Evolutionary conservation across 37 sponge, comb jelly and placozoan species (phyloP), one percentile per base, ranked within the genome.

Genomic region (Aplysina aerophoba): DNA sequence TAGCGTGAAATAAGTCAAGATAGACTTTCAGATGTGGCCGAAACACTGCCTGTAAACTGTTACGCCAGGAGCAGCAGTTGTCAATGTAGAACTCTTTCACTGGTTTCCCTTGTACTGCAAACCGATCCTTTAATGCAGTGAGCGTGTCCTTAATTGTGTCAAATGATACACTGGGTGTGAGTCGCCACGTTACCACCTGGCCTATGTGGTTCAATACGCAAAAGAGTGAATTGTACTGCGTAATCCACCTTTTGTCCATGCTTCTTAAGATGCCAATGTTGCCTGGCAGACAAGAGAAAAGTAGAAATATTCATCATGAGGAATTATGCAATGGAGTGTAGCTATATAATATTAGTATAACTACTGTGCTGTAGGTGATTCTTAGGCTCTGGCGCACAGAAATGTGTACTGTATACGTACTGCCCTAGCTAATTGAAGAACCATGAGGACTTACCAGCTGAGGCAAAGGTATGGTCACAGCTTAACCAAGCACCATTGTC

Each of bases 401-500:
- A 28, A 62, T 13, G 2, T 13, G 4, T 28, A 62, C 4, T 62
- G 2, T 13, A 6, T 62, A 5, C 5, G 2, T 62, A 13, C 24
- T 6, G 4, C 28, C 4, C 4, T 28, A 62, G 4, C 4, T 27
- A 62, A 6, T 13, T n/a, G 5, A 62, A n/a, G 11, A 11, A 62
- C 12, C 4, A 28, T n/a, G 12, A 15, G 28, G 71, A 84, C 75
- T 72, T 35, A 84, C 75, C 33, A 19, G 22, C 73, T 71, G 73
- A 72, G 15, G 75, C 50, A 84, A 84, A 84, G 11, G 87, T 87
- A 58, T 87, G 87, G n/a, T 87, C 87, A 55, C 66, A 81, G 59
- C 87, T 81, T 38, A 80, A 20, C 81, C 87, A 87, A 6, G 11
- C 64, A 62, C 11, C 64, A 3, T 62, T 13, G 4, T n/a, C 5